These are phyloP conservation scores for Ophion slaviceki DNA, from an alignment of 2,888 invertebrate species.

Conservation along the genomic window DNA sequence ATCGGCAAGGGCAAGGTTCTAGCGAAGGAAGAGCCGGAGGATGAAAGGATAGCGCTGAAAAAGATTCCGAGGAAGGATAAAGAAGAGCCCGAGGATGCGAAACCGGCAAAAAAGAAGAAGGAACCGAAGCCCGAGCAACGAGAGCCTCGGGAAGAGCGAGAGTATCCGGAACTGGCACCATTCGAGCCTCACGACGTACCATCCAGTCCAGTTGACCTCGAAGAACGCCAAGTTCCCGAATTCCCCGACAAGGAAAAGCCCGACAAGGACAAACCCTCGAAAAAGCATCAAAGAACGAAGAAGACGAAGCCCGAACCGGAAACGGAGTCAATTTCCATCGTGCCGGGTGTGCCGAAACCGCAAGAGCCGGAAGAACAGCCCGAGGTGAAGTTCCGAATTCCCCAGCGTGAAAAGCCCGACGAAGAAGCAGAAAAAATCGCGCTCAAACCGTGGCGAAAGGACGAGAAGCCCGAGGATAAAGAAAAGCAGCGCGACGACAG, in stretches of 20 bases:
- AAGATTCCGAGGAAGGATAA: conserved; percentile 84
- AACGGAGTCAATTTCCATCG: conserved; percentile 68
- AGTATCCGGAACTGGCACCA: conserved; percentile 81
- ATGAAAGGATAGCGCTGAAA: conserved; percentile 81
- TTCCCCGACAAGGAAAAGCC: conserved; percentile 60
- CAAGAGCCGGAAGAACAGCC: conserved; percentile 77
- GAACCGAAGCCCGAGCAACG: conserved; percentile 69
- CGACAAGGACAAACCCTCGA: conserved; percentile 59
- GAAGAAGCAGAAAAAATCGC: conserved; percentile 78
- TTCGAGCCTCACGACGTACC: conserved; percentile 83
- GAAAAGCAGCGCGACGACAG: conserved; percentile 46
- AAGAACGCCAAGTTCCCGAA: conserved; percentile 71
- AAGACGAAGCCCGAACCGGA: conserved; percentile 72
- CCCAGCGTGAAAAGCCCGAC: conserved; percentile 74
- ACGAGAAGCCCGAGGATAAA: conserved; percentile 77
- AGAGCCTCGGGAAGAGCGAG: conserved; percentile 80
- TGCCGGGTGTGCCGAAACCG: conserved; percentile 75
- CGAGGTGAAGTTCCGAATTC: conserved; percentile 78
- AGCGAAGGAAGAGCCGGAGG: conserved; percentile 77
- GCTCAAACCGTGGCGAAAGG: conserved; percentile 79
- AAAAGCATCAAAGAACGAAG: conserved; percentile 74
- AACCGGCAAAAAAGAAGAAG: conserved; percentile 77
- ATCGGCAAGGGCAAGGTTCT: conserved; percentile 85
- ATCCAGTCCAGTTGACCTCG: conserved; percentile 80
- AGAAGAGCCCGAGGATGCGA: conserved; percentile 75